Percentiles rank a stretch among this genome's conserved stretches.
phyloP scores from a whole-genome alignment of 2,888 invertebrate species.

The Homarus gammarus region DNA sequence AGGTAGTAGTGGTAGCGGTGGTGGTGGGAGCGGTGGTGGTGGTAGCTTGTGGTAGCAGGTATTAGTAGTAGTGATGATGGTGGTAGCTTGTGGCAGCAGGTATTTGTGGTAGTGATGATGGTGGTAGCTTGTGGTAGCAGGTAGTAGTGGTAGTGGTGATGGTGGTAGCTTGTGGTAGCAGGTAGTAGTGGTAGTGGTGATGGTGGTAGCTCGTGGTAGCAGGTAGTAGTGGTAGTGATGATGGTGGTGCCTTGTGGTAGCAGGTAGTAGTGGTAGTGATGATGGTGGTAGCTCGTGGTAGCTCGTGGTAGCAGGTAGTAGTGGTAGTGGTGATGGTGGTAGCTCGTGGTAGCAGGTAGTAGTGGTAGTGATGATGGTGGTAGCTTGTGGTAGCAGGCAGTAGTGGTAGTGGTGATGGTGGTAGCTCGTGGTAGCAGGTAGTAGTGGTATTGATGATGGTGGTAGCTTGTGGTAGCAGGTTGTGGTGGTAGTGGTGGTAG shows the following conservation, averaged over 20 bases:
- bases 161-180: too few relatives aligned
- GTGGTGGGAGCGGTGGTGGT: too few relatives aligned
- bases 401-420: neutral
- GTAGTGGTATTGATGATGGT: too few relatives aligned
- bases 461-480: too few relatives aligned
- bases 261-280: neutral
- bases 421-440: neutral
- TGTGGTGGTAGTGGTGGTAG: too few relatives aligned
- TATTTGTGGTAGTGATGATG: too few relatives aligned
- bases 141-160: too few relatives aligned
- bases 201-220: neutral
- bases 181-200: neutral
- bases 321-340: neutral
- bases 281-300: neutral
- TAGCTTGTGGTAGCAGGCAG: neutral
- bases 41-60: neutral
- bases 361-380: too few relatives aligned
- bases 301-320: neutral
- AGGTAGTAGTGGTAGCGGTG: neutral
- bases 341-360: neutral
- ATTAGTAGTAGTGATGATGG: neutral
- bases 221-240: neutral
- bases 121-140: too few relatives aligned
- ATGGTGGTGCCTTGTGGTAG: neutral
- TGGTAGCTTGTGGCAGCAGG: neutral